Evolutionary conservation across 2,888 invertebrate species (phyloP).

Genomic region (Meteorus colon): DNA sequence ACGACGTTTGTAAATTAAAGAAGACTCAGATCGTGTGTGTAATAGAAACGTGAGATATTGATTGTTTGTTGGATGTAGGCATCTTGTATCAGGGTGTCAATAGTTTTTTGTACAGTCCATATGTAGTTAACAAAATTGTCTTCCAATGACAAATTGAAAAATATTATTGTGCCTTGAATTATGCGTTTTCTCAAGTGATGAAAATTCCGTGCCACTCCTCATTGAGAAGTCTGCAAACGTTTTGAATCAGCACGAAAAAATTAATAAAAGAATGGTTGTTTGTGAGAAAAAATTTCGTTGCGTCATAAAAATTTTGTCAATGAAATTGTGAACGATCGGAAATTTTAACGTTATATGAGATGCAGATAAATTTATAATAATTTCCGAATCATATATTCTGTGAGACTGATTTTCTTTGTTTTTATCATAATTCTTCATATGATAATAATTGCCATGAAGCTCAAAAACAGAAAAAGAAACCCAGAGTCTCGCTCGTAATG

Average conservation of each 20-base stretch:
- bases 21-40: conserved; percentile 29
- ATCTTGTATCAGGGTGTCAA: conserved; percentile 68
- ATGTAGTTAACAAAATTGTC: conserved; percentile 48
- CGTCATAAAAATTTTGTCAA: background rate
- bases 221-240: background rate
- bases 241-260: background rate
- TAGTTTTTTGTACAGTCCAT: conserved; percentile 60
- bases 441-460: conserved; percentile 60
- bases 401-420: conserved; percentile 65
- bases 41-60: conserved; percentile 48
- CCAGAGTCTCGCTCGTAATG: conserved; percentile 14
- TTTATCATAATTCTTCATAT: conserved; percentile 52
- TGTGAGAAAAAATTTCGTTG: background rate
- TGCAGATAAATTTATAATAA: conserved; percentile 40
- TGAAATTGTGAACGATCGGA: conserved; percentile 29
- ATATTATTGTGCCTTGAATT: conserved; percentile 1
- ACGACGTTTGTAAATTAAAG: conserved; percentile 5
- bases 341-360: conserved; percentile 55
- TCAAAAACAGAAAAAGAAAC: conserved; percentile 34
- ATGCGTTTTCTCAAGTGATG: background rate
- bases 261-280: background rate
- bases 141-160: conserved; percentile 41
- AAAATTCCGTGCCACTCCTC: background rate
- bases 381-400: conserved; percentile 53
- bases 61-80: conserved; percentile 48